phyloP scores from a whole-genome alignment of 2,113 vertebrate species.

The Silurus asotus region DNA sequence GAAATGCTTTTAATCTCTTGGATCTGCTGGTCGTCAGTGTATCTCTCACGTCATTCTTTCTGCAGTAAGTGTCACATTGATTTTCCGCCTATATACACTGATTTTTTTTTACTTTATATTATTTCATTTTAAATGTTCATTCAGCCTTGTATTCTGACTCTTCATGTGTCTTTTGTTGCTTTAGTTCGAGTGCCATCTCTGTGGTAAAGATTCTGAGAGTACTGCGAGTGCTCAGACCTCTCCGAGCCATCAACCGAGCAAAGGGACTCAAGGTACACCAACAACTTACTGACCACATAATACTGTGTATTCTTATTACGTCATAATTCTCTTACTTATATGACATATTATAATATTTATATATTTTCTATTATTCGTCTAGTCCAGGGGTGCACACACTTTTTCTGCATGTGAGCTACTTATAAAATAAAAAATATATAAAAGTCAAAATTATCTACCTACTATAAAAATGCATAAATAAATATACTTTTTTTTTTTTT shows the following conservation, averaged over 20 bases:
- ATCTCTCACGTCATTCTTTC: slow-evolving; percentile 88
- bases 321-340: slow-evolving; percentile 51
- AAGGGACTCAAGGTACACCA: slow-evolving; percentile 87
- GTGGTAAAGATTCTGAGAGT: slow-evolving; percentile 93
- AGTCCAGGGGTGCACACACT: too few species aligned
- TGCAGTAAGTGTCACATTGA: slow-evolving; percentile 79
- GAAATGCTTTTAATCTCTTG: slow-evolving; percentile 91
- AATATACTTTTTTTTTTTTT: too few species aligned
- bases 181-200: slow-evolving; percentile 89
- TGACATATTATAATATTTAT: neutral
- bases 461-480: too few species aligned
- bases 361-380: neutral
- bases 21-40: slow-evolving; percentile 91
- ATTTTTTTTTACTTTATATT: too few species aligned
- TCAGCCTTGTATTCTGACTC: neutral
- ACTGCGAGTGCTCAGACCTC: slow-evolving; percentile 84
- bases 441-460: too few species aligned
- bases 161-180: neutral
- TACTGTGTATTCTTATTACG: slow-evolving; percentile 2
- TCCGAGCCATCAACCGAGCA: slow-evolving; percentile 91
- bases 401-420: too few species aligned
- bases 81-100: neutral
- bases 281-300: neutral
- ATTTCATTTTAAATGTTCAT: neutral
- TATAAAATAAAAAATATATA: too few species aligned